Percentiles rank a stretch among this genome's conserved stretches.
Conservation (phyloP, 2,888 invertebrate genomes). For the Sipha maydis region DNA sequence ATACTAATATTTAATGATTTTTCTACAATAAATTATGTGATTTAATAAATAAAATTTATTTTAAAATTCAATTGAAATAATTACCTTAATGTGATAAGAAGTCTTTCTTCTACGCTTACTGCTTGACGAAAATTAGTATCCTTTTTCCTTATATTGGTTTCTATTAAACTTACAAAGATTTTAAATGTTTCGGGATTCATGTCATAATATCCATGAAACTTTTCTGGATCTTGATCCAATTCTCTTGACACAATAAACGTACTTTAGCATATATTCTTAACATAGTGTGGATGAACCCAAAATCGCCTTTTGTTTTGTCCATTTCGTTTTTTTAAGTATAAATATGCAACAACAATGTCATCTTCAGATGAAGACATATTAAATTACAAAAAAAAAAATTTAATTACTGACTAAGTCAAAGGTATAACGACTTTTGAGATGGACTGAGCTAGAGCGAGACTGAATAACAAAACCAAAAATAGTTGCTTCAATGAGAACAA, state of each 20-base stretch:
- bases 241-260: constrained; percentile 30
- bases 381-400: neutral
- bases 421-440: neutral
- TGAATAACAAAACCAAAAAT: neutral
- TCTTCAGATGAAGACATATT: constrained; percentile 7
- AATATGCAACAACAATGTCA: no score
- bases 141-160: constrained; percentile 17
- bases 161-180: constrained; percentile 10
- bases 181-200: neutral
- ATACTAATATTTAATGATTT: neutral
- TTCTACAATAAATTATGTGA: no score
- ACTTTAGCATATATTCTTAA: constrained; percentile 17
- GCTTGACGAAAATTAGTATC: constrained; percentile 31
- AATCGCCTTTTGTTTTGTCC: constrained; percentile 16
- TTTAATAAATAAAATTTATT: no score
- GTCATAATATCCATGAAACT: no score
- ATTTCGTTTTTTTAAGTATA: no score
- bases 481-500: constrained; percentile 20
- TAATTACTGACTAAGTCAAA: no score
- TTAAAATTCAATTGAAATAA: no score
- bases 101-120: constrained; percentile 13
- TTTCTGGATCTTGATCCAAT: constrained; percentile 18
- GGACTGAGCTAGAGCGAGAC: neutral
- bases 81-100: constrained; percentile 16
- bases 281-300: constrained; percentile 37